Base-by-base conservation (phyloP, 2,888 invertebrate species). In the Oegoconia quadripuncta region DNA sequence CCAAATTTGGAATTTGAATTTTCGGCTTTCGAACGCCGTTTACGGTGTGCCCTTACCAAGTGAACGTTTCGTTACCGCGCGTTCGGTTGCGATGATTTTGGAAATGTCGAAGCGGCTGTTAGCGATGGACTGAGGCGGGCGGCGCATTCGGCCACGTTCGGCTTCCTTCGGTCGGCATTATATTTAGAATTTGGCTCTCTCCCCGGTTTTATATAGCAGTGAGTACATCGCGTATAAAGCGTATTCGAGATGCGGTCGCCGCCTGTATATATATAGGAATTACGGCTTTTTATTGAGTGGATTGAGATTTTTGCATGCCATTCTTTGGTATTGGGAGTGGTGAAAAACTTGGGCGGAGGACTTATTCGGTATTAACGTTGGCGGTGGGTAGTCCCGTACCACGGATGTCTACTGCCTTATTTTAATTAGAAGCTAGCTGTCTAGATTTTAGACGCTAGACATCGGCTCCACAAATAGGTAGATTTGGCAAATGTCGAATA, bases 151-250 rank as follows among this genome's bases (percentile, higher is more conserved):
- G 71, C 46, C 51, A 65, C 66, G 61, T 62, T 83, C 84, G 86
- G 81, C 57, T 72, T 66, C 72, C 64, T 74, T 87, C 80, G 82
- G 74, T 66, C 66, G 68, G 66, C 76, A 77, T 88, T 89, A 90
- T 86, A 88, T 87, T 89, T 90, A 90, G 90, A 89, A 87, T 84
- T 90, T 90, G 90, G 90, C 90, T 88, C 84, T 86, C 82, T 84
- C 89, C 89, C 89, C 87, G 84, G 87, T 84, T 86, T 86, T 83
- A 86, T 86, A 84, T 87, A 87, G 86, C 75, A 79, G 83, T 86
- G 86, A 86, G 84, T 86, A 84, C 84, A 84, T 84, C 79, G 64
- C 65, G 75, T 86, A 84, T 87, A 86, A 86, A 84, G 72, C 82
- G 76, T 83, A 80, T 82, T 72, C 75, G 77, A 82, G 84, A 86